Base-by-base conservation (phyloP, 2,113 vertebrate genomes). In the Galbula dea region DNA sequence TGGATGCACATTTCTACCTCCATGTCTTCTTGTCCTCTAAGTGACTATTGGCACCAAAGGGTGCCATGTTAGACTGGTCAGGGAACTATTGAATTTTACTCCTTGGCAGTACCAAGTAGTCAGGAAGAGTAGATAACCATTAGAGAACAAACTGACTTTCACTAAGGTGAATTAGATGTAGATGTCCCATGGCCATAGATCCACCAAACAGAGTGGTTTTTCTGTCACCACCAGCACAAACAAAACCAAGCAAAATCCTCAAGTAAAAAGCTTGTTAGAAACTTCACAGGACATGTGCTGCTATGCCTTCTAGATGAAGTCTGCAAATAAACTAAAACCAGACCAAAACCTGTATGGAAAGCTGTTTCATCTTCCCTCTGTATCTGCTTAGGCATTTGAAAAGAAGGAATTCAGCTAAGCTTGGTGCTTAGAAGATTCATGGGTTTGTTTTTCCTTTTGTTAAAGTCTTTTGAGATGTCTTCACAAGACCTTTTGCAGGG, bases 31-130 rank as follows among this genome's bases (percentile, higher is more conserved):
- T 72, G 5, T n/a, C 8, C 58, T 13, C 58, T 61, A 61, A 73
- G 45, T 43, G 20, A 52, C 52, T 59, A 88, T 88, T 75, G 73
- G 15, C 52, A 37, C 23, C 88, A 84, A 61, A 54, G 4, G 19
- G 22, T 86, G 46, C 10, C 34, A 18, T 65, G 27, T n/a, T 58
- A 67, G 61, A 48, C 48, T 49, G 27, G 12, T 84, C 81, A 73
- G 17, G 54, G 52, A 92, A 52, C 21, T 88, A 86, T 63, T 88
- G 80, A 90, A 48, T 83, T 93, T 94, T 90, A 26, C 45, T 88
- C 36, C 55, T 74, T 76, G 77, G 55, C 63, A 83, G 83, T 80
- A 89, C 62, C 55, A 78, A 74, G 65, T 86, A 75, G 43, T 57
- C 27, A 63, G 1, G 2, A 55, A 84, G 39, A 94, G 51, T 30